Base-by-base conservation (phyloP, 2,113 vertebrate genomes). In the Phoenicopterus ruber region DNA sequence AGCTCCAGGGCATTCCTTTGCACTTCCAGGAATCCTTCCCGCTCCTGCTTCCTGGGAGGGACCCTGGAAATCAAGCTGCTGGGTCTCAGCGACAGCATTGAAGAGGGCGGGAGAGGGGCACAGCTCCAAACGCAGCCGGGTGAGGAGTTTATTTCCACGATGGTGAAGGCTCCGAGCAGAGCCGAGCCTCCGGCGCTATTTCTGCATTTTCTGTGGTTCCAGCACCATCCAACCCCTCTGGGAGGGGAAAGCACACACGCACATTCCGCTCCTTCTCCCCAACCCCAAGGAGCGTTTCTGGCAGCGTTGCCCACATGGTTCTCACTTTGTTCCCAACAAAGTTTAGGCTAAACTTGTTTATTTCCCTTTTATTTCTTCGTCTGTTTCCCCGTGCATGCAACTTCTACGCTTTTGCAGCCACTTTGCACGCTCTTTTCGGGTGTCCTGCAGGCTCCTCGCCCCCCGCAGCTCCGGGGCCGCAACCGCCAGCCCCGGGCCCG, bases 401-500 rank as follows among this genome's bases (percentile, higher is more conserved):
- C 24, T n/a, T 50, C 7, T 18, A 14, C 50, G 36, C 40, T 46
- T 28, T 34, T 17, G 14, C 18, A 34, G 5, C 46, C 29, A 28
- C 14, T 42, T 14, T 42, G 52, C 17, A 2, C 5, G 9, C 44
- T 9, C 5, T 8, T 36, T 11, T 9, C 26, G 21, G 21, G 42
- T 6, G 10, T 10, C 52, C 42, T 38, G 63, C 14, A 7, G n/a
- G 17, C 42, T 19, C 7, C 26, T 57, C 6, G 3, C 8, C 52
- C 7, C 3, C 44, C 17, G 5, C 66, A 32, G 34, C 42, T 81
- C 50, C 3, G 32, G 20, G 28, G 52, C 79, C 25, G 40, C 8
- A 14, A 36, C 9, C 1, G 3, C 62, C 8, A 2, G 13, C 16
- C 34, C 17, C 2, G 40, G 40, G 31, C 9, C 16, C 31, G 1